Evolutionary conservation across 2,113 vertebrate genomes (phyloP), one percentile per base, ranked within the genome.

Genomic region (Myiozetetes cayanensis): DNA sequence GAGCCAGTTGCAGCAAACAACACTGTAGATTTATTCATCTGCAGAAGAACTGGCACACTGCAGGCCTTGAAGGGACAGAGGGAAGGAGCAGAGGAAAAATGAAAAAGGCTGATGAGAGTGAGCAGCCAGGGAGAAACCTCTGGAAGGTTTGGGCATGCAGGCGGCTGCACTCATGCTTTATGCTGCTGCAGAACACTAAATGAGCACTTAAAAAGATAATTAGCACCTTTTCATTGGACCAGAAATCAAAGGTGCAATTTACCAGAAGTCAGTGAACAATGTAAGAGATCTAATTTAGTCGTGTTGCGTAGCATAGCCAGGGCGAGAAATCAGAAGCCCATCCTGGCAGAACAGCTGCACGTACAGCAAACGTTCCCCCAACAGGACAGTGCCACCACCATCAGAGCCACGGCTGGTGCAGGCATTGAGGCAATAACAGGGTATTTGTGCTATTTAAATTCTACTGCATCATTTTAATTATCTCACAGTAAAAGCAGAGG

Each of bases 161-260:
- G 75, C 63, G 6, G 74, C 93, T 93, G 91, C 88, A 73, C 84
- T 94, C 94, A 95, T 95, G 91, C 85, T 96, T 97, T 96, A 95
- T 97, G 96, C 96, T 94, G 88, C 89, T 91, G 96, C 94, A 96
- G 95, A 96, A 91, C 96, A 97, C 91, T 97, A 97, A 97, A 94
- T 80, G 78, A 94, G 80, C 96, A 94, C 96, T 97, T 97, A 94
- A 94, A 96, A 96, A 96, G 95, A 93, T 97, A 97, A 97, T 97
- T 97, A 97, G 95, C 94, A 96, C 95, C 94, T 97, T 96, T 95
- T 94, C 96, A 92, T 97, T 96, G 94, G 96, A 93, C 93, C 83
- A 97, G 96, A 96, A 97, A 97, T 96, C 96, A 97, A 96, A 97
- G 95, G 94, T 97, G 93, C 95, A 97, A 97, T 97, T 97, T 96